Evolutionary conservation across 2,113 vertebrate genomes (phyloP).

Genomic region (Pseudorasbora parva): DNA sequence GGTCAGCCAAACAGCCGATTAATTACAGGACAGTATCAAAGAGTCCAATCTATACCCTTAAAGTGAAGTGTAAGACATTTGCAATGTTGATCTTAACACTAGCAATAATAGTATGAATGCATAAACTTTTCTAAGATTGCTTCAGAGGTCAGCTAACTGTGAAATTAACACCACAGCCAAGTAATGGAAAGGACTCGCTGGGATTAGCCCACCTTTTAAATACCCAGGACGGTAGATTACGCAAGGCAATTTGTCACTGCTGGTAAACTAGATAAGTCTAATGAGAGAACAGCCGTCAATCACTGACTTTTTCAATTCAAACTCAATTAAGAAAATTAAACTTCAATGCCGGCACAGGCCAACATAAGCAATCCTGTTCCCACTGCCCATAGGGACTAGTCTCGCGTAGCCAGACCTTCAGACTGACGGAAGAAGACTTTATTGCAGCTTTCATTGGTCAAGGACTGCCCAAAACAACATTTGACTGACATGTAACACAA

Average conservation of each 20-base stretch:
- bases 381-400: background rate
- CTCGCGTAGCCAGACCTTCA: too few species aligned
- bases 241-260: conserved; percentile 3
- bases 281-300: conserved; percentile 20
- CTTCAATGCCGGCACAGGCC: background rate
- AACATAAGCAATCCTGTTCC: background rate
- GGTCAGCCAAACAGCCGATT: background rate
- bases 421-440: too few species aligned
- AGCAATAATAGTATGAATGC: background rate
- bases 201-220: conserved; percentile 22
- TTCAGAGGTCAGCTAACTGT: conserved; percentile 35
- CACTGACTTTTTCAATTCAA: conserved; percentile 31
- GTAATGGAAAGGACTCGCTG: conserved; percentile 17
- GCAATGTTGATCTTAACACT: conserved; percentile 5
- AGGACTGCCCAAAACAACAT: too few species aligned
- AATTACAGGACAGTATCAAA: background rate
- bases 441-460: too few species aligned
- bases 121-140: conserved; percentile 14
- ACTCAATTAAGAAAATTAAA: background rate
- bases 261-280: conserved; percentile 21
- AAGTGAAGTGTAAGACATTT: conserved; percentile 4
- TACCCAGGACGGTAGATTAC: background rate
- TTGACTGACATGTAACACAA: too few species aligned
- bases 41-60: background rate
- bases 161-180: conserved; percentile 22